Evolutionary conservation across 2,888 invertebrate species (phyloP), one percentile per base, ranked within the genome.

Genomic region (Sicus ferrugineus): DNA sequence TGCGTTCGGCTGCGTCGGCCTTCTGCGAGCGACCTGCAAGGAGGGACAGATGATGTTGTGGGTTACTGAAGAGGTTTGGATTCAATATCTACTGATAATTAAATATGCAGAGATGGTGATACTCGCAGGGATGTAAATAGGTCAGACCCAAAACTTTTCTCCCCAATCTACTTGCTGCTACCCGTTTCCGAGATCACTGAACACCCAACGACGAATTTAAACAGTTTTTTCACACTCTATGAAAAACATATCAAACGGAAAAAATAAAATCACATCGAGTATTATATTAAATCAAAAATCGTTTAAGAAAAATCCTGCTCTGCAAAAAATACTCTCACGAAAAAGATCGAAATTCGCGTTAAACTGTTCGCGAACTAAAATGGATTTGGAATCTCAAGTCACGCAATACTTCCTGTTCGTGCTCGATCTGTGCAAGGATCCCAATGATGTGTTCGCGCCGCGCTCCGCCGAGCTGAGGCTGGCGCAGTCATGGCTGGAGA

Each of bases 1-100:
- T 26, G 68, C 76, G 75, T 68, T 76, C 76, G n/a, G 42, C 42
- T n/a, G 42, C 9, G 38, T 11, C n/a, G 54, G 73, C 38, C 73
- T 77, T 77, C 31, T 71, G 74, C 63, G 75, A 79, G 74, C 81
- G 80, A 76, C 82, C 82, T 82, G 69, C 2, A 77, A 79, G 4
- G 42, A 48, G 11, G 31, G 46, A 42, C 42, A 66, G 11, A 42
- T 14, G n/a, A 9, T 46, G 4, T 46, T 56, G n/a, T n/a, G n/a
- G 30, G n/a, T 59, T 38, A 38, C 26, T 59, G 16, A 34, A n/a
- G 11, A 4, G 14, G 28, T 7, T 52, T 23, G 0, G 9, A 52
- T 52, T 52, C 23, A n/a, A n/a, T n/a, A n/a, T n/a, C n/a, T n/a
- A n/a, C n/a, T n/a, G n/a, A n/a, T n/a, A n/a, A n/a, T n/a, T n/a